A percentile compares a stretch with the other conserved stretches of the same genome.
Conservation (phyloP, 2,113 vertebrate genomes). For the Hippocampus guttulatus region DNA sequence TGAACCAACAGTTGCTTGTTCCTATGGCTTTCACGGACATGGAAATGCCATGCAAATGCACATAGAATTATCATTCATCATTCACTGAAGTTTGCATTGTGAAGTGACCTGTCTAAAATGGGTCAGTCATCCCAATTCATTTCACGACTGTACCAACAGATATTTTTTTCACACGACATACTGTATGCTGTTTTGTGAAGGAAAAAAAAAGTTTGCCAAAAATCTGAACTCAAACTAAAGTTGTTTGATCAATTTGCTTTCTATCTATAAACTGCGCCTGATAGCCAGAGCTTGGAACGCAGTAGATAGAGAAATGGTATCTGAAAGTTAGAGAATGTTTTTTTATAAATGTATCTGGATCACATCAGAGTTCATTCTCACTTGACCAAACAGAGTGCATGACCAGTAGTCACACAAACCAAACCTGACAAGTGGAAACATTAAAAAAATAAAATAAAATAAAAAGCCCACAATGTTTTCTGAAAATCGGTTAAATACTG, state of each 20-base stretch:
- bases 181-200: neutral
- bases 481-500: no score
- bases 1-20: constrained; percentile 23
- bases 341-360: no score
- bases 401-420: no score
- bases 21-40: constrained; percentile 26
- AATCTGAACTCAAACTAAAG: neutral
- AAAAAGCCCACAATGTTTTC: no score
- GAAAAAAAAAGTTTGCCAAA: neutral
- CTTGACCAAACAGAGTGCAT: no score
- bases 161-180: neutral
- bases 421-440: no score
- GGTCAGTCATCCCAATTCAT: neutral
- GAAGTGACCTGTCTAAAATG: neutral
- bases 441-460: no score
- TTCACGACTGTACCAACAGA: neutral
- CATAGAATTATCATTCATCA: constrained; percentile 7
- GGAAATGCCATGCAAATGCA: constrained; percentile 62
- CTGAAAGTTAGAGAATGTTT: neutral
- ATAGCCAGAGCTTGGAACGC: neutral
- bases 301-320: neutral
- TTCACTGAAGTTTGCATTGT: neutral
- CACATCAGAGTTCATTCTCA: no score
- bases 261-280: neutral
- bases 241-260: neutral